Conservation (phyloP, 2,888 invertebrate genomes). For the Nysson spinosus region DNA sequence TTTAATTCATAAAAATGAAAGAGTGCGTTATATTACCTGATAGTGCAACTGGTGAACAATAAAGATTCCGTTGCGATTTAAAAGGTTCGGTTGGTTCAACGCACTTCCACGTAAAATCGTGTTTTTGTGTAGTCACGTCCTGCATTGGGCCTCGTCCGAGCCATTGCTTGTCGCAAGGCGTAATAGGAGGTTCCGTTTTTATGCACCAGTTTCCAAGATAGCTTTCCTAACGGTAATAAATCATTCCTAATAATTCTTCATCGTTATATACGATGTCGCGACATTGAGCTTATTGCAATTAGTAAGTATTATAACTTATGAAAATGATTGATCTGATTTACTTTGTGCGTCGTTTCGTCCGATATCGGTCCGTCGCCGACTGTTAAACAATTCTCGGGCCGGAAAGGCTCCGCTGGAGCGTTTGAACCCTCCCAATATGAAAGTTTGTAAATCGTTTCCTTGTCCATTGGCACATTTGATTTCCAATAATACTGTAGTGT, state of each 20-base stretch:
- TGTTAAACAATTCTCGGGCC: constrained; percentile 75
- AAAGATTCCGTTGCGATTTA: constrained; percentile 58
- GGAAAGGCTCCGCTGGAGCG: constrained; percentile 59
- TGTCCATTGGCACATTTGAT: constrained; percentile 78
- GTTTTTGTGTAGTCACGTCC: constrained; percentile 85
- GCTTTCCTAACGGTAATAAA: constrained; percentile 61
- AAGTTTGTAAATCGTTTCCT: constrained; percentile 80
- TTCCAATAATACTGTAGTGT: constrained; percentile 77
- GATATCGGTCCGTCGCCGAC: constrained; percentile 77
- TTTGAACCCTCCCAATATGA: constrained; percentile 68
- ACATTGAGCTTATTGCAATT: not conserved
- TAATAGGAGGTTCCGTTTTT: constrained; percentile 59
- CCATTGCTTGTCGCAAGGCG: constrained; percentile 63
- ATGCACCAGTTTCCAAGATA: constrained; percentile 72
- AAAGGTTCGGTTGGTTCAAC: constrained; percentile 40
- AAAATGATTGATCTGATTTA: too few species aligned
- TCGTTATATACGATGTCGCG: not conserved
- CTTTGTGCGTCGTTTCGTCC: constrained; percentile 80
- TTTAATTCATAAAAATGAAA: not conserved
- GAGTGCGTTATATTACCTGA: constrained; percentile 53
- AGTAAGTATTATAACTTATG: not conserved
- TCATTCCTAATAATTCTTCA: not conserved
- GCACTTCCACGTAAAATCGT: constrained; percentile 81
- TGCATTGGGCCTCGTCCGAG: constrained; percentile 83
- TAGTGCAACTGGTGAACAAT: constrained; percentile 59